Evolutionary conservation across 2,113 vertebrate genomes (phyloP).

Genomic region (Corythaixoides concolor): DNA sequence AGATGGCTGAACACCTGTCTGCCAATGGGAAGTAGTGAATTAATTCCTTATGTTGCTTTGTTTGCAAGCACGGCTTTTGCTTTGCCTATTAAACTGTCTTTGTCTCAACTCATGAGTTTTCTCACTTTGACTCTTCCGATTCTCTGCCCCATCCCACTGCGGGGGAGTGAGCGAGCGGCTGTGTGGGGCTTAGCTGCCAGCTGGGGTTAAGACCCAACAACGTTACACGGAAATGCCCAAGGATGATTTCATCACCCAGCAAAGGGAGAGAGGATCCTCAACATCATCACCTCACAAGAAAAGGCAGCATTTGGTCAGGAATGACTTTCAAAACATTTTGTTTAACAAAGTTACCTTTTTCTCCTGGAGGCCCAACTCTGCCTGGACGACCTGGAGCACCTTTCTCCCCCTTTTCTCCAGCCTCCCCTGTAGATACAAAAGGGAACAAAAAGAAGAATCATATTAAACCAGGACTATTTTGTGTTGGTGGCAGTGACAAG

Average conservation of each 20-base stretch:
- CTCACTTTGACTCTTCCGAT: not conserved
- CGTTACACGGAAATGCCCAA: not conserved
- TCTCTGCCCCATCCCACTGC: not conserved
- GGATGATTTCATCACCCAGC: not conserved
- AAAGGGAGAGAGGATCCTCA: not conserved
- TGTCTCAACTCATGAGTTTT: too few species aligned
- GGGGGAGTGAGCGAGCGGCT: not conserved
- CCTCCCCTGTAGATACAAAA: constrained; percentile 79
- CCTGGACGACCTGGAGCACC: constrained; percentile 90
- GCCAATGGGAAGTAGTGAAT: too few species aligned
- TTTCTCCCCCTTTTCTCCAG: constrained; percentile 92
- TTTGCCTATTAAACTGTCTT: too few species aligned
- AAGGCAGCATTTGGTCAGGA: not conserved
- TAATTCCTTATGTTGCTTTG: too few species aligned
- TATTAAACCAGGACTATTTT: not conserved
- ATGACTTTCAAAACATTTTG: not conserved
- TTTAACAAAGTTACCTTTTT: constrained; percentile 79
- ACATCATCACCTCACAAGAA: not conserved
- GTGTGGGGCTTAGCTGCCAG: rapidly evolving
- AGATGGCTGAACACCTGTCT: too few species aligned
- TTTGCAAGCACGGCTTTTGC: too few species aligned
- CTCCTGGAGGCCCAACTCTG: constrained; percentile 90
- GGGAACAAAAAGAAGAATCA: not conserved
- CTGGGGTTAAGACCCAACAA: not conserved
- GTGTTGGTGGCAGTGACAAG: not conserved